Evolutionary conservation across 1,140 invertebrate genomes (phyloP), one percentile per base, ranked within the genome.

Genomic region (Calliopsis andreniformis): DNA sequence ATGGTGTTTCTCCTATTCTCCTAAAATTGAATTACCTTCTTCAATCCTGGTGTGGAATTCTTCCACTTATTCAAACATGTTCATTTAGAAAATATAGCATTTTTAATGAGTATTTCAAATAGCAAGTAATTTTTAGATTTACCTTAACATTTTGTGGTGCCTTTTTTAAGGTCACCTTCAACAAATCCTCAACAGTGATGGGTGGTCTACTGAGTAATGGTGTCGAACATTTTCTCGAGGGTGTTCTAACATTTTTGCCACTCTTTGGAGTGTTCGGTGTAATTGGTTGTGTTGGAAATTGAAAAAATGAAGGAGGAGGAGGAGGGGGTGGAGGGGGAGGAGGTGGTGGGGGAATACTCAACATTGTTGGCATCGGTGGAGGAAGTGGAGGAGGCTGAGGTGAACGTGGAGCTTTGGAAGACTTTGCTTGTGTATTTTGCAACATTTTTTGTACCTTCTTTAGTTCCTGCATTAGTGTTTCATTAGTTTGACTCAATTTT

Each of bases 131-230:
- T 7, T 16, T 69, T n/a, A n/a, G 25, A 56, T 43, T 43, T 85
- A 89, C 84, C 56, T 87, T 89, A 39, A 72, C 51, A 47, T 61
- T 83, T 32, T 81, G 82, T 3, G 85, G 82, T 20, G 87, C 87
- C 68, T 91, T 91, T 70, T 84, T 90, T 23, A 91, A 51, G 10
- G 86, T 91, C 25, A 91, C 88, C 83, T 90, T 91, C 25, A 88
- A 25, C 28, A 91, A 77, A 84, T 91, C 90, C 32, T 91, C 89
- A 7, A 88, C 85, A 1, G 90, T 91, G 30, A 91, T 91, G 12
- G 76, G 25, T 2, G 88, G 89, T 73, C 89, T 84, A 35, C 58
- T 83, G 8, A 56, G 30, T 7, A 80, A 63, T 12, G 88, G 78
- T 8, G 82, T 88, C 4, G 77, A 87, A 18, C 62, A 79, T 69